These are phyloP conservation scores for Ditylenchus dipsaci DNA, from an alignment of 1,140 invertebrate genomes.

Conservation along the genomic window DNA sequence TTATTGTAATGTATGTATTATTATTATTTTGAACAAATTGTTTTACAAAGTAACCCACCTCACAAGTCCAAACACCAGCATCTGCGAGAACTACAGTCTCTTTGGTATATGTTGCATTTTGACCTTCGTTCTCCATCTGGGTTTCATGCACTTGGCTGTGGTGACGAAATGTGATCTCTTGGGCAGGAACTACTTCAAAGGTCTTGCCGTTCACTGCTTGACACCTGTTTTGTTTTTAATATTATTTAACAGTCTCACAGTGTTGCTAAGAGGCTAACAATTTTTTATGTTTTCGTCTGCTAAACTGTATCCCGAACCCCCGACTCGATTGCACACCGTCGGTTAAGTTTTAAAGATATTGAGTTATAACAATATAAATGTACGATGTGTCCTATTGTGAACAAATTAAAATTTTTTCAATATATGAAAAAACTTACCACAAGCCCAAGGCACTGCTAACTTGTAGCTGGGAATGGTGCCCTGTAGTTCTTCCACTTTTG, in stretches of 20 bases:
- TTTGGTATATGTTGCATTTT: constrained; percentile 6
- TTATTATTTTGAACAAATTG: no score
- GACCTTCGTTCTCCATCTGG: background rate
- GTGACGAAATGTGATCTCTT: constrained; percentile 2
- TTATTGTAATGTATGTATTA: no score
- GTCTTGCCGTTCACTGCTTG: constrained; percentile 20
- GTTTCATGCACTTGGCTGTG: background rate
- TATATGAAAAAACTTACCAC: background rate
- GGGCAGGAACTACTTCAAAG: background rate
- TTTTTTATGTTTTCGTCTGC: no score
- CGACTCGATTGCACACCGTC: no score
- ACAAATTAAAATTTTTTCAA: no score
- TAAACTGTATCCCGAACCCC: no score
- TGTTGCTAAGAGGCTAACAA: no score
- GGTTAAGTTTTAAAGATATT: no score
- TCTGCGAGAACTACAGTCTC: constrained; percentile 13
- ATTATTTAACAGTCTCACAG: no score
- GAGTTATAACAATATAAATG: no score
- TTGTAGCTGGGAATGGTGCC: constrained; percentile 13
- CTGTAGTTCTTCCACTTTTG: constrained; percentile 12
- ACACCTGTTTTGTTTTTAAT: constrained; percentile 12
- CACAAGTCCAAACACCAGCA: constrained; percentile 35
- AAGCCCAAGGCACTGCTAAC: constrained; percentile 5
- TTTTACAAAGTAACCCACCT: constrained; percentile 2
- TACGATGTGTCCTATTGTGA: no score